Base-by-base conservation (phyloP, 2,113 vertebrate genomes). In the Casuarius casuarius region DNA sequence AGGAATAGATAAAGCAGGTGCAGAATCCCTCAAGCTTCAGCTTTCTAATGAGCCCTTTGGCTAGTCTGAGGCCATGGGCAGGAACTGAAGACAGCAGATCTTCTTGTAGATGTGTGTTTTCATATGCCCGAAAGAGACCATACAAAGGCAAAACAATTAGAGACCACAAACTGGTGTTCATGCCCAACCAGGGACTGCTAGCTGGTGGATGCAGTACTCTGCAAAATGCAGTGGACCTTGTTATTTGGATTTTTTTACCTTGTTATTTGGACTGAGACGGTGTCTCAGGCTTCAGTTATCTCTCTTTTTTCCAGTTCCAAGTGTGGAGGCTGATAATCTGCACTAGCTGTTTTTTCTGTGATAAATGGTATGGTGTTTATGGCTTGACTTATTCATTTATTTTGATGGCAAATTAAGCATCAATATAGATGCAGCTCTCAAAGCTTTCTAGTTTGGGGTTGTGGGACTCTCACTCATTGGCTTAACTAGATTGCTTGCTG, bases 401-500 rank as follows among this genome's bases (percentile, higher is more conserved):
- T 97, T 95, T 23, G 22, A 17, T 73, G 12, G 84, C 40, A 95
- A 95, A 91, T 94, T 61, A 95, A 78, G 81, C 46, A 87, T 79
- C 87, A 89, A 35, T 31, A 77, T 76, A 61, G 67, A 76, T 44
- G 84, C 78, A 83, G 74, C 58, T 61, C 67, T 78, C 87, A 31
- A 40, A 14, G 48, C 56, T 92, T 73, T 38, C 78, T 17, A 38
- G 90, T 71, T 31, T 95, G 84, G 71, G 44, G 40, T 51, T 95
- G 62, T 29, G 70, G 73, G 21, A 38, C 74, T 96, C 80, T 81
- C 87, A 76, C 65, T 95, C 94, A 91, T 82, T 94, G 93, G 87
- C 87, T 97, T 95, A 95, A 95, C 87, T 73, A 82, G 91, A 92
- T 91, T 91, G 67, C 82, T 90, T 95, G 91, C 91, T 95, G 91